These are phyloP conservation scores for Heteromurus nitidus DNA, from an alignment of 2,888 invertebrate genomes.

Conservation along the genomic window DNA sequence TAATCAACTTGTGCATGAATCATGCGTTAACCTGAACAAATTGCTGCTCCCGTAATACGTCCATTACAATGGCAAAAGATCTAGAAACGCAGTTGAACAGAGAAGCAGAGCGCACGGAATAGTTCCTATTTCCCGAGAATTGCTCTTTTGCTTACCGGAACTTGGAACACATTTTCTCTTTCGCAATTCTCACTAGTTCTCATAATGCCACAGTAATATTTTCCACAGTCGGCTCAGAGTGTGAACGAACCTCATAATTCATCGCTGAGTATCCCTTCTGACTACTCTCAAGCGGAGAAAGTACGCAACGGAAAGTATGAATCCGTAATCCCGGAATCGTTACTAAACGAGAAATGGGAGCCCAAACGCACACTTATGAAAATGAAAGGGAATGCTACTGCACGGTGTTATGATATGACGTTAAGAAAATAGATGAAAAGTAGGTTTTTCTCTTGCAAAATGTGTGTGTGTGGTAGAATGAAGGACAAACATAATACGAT, in stretches of 20 bases:
- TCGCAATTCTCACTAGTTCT: slow-evolving; percentile 32
- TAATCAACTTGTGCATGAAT: slow-evolving; percentile 35
- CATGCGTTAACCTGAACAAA: slow-evolving; percentile 48
- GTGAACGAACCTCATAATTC: slow-evolving; percentile 62
- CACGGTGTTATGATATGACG: too few species aligned
- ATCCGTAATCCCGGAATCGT: slow-evolving; percentile 2
- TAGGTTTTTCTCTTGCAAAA: too few species aligned
- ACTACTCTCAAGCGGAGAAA: neutral
- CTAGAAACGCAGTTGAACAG: neutral
- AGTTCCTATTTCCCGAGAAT: neutral
- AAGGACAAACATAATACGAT: too few species aligned
- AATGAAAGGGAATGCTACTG: too few species aligned
- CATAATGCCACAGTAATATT: neutral
- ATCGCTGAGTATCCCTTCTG: slow-evolving; percentile 15
- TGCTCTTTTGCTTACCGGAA: neutral
- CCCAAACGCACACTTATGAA: slow-evolving; percentile 31
- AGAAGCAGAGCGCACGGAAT: too few species aligned
- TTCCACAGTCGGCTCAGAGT: slow-evolving; percentile 23
- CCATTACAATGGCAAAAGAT: neutral
- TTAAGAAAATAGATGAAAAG: too few species aligned
- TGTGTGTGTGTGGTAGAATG: too few species aligned
- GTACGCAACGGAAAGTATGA: neutral
- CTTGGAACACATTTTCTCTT: neutral
- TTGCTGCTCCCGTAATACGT: slow-evolving; percentile 2
- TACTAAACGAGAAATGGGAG: neutral